Base-by-base conservation (phyloP, 2,113 vertebrate species). In the Mormyrus iriodes region DNA sequence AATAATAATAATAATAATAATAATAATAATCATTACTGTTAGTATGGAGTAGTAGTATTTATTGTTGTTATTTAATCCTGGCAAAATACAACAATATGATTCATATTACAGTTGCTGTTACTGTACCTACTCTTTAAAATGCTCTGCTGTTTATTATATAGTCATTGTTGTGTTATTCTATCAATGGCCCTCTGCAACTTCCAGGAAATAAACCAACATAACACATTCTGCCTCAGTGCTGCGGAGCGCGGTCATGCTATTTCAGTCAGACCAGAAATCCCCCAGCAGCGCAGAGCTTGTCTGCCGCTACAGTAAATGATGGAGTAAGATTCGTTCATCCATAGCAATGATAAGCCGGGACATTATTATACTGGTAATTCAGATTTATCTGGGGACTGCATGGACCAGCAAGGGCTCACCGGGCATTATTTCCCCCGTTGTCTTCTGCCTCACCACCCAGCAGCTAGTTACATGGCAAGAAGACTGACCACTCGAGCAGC, bases 261-360 rank as follows among this genome's bases (percentile, higher is more conserved):
- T 73, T 88, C 58, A 44, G 31, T 88, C 35, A 73, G 65, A 7
- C 17, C 65, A 53, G 88, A 82, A 88, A 76, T 76, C 49, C n/a
- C 85, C 17, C 85, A n/a, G 53, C 31, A 58, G 19, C 53, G 3
- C 9, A 17, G 44, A 42, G 86, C 27, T 87, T 84, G 82, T 84
- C 44, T 84, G 82, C 42, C 82, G 39, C 53, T 55, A 76, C 61
- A 51, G 21, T 49, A 42, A 53, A 51, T 49, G 19, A 79, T 21
- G 73, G 24, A 82, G 73, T 42, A 19, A 27, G 31, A 73, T 31
- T 83, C 88, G 31, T 88, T 88, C 88, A 83, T 51, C 48, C 88
- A 53, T 27, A 55, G 88, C 13, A 44, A 17, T 48, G 88, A 83
- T 53, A 53, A 55, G 46, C 12, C 73, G 15, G 7, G 27, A 83